Evolutionary conservation across 2,888 invertebrate species (phyloP).

Genomic region (Nesidiocoris tenuis): DNA sequence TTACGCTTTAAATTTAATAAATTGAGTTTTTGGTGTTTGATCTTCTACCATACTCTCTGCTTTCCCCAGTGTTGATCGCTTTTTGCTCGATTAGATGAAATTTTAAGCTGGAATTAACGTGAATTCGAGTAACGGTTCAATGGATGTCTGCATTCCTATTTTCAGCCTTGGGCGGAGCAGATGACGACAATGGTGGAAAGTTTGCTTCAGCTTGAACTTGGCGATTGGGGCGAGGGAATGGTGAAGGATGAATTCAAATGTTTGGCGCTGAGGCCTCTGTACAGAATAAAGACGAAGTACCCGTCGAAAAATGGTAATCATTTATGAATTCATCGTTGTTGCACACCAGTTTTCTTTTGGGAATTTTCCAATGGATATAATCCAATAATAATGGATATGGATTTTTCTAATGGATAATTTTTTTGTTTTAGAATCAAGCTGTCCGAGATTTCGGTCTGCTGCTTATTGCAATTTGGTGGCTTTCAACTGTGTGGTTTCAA

Average conservation of each 20-base stretch:
- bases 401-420: no score
- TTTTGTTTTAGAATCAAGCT: constrained; percentile 48
- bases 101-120: no score
- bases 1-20: no score
- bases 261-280: constrained; percentile 58
- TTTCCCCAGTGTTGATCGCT: no score
- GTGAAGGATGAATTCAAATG: constrained; percentile 59
- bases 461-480: constrained; percentile 62
- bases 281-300: constrained; percentile 49
- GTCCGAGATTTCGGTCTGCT: constrained; percentile 57
- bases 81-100: no score
- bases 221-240: constrained; percentile 52
- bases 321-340: neutral
- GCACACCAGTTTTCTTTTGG: neutral
- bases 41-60: no score
- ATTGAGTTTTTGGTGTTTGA: no score
- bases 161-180: constrained; percentile 51
- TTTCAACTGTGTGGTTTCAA: constrained; percentile 64
- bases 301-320: constrained; percentile 40
- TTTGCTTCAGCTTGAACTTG: constrained; percentile 50
- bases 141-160: no score
- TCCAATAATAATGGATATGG: neutral
- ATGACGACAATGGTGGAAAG: constrained; percentile 51
- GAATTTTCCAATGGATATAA: neutral
- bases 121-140: no score